A percentile compares a stretch with the other conserved stretches of the same genome.
Evolutionary conservation across 2,797 vertebrate genomes (phyloP).

Genomic region (Pseudotriccus pelzelni): DNA sequence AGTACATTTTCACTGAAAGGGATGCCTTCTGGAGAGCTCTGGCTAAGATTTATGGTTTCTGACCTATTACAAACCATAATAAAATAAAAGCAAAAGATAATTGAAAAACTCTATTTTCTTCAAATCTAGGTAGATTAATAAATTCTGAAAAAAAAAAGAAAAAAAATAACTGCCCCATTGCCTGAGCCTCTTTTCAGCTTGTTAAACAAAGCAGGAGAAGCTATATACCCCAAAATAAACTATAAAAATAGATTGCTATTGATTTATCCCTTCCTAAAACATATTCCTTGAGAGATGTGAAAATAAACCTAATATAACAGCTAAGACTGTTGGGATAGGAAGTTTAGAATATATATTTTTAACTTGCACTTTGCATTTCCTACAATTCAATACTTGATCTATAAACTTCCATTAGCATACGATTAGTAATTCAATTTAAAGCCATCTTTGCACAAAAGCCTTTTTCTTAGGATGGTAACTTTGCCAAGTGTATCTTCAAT

Average conservation of each 20-base stretch:
- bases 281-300: slow-evolving; percentile 65
- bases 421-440: slow-evolving; percentile 61
- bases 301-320: slow-evolving; percentile 56
- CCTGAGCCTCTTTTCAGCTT: slow-evolving; percentile 48
- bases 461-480: slow-evolving; percentile 58
- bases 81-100: slow-evolving; percentile 67
- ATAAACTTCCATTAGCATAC: slow-evolving; percentile 49
- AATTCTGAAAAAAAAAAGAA: slow-evolving; percentile 23
- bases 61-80: slow-evolving; percentile 57
- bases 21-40: slow-evolving; percentile 24
- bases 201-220: slow-evolving; percentile 71
- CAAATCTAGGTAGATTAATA: slow-evolving; percentile 66
- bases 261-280: slow-evolving; percentile 70
- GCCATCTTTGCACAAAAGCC: slow-evolving; percentile 32
- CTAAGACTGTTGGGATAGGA: background rate
- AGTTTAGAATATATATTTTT: slow-evolving; percentile 36
- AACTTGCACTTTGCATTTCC: slow-evolving; percentile 48
- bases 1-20: slow-evolving; percentile 5
- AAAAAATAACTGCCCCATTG: slow-evolving; percentile 27
- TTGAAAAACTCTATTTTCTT: slow-evolving; percentile 62
- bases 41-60: slow-evolving; percentile 56
- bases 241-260: slow-evolving; percentile 76
- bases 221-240: slow-evolving; percentile 69
- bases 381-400: slow-evolving; percentile 57
- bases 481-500: slow-evolving; percentile 68